Conservation (phyloP, 2,797 vertebrate genomes). For the Pelochelys cantorii region DNA sequence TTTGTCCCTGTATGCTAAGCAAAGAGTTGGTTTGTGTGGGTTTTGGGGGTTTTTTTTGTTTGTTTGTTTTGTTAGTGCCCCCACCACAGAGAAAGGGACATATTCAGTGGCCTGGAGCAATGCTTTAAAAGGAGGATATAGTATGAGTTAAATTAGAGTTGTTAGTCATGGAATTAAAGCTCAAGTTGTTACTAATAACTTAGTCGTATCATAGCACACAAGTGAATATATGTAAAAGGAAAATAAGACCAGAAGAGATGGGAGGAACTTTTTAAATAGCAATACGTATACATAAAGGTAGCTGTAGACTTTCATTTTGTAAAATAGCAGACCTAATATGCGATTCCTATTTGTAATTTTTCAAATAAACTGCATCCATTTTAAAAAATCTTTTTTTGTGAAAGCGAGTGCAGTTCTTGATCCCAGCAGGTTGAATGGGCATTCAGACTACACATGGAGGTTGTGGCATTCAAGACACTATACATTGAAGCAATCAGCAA, state of each 20-base stretch:
- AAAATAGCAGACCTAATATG: not conserved
- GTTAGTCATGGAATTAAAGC: not conserved
- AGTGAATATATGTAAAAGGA: accelerated
- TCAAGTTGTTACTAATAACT: accelerated
- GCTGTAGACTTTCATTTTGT: not conserved
- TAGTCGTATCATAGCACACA: not conserved
- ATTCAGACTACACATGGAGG: not conserved
- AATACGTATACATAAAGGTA: not conserved
- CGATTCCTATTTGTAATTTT: not conserved
- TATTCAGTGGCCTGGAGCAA: not conserved
- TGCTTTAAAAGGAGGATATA: not conserved
- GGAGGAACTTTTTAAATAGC: not conserved
- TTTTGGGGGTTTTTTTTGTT: not conserved
- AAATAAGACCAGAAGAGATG: not conserved
- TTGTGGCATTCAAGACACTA: not conserved
- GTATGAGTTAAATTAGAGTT: not conserved
- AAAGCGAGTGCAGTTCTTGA: not conserved
- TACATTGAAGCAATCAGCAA: not conserved
- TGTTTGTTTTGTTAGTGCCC: conserved; percentile 19
- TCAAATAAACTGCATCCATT: not conserved
- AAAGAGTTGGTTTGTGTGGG: conserved; percentile 48
- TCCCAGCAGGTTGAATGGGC: not conserved
- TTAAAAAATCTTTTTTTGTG: not conserved
- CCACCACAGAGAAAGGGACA: not conserved
- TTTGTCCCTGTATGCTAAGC: conserved; percentile 57